Evolutionary conservation across 2,113 vertebrate species (phyloP).

Genomic region (Pleuronectes platessa): DNA sequence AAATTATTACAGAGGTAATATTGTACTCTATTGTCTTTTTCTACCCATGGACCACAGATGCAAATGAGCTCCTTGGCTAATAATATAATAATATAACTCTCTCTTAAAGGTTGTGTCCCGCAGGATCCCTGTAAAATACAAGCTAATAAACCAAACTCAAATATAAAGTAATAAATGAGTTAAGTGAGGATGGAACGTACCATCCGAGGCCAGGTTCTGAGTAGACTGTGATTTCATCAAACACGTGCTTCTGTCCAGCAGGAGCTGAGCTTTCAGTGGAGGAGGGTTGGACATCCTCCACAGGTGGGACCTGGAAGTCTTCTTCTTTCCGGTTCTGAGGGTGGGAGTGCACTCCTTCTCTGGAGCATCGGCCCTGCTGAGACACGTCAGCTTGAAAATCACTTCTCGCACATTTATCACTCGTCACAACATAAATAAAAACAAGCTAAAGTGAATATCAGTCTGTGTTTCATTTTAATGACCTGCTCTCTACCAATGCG

Average conservation of each 20-base stretch:
- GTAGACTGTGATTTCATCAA: conserved; percentile 88
- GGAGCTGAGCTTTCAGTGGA: conserved; percentile 41
- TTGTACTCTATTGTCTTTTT: too few relatives aligned
- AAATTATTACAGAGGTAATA: neutral
- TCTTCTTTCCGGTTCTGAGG: conserved; percentile 72
- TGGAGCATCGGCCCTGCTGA: conserved; percentile 33
- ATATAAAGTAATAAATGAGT: fast-evolving
- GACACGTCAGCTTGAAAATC: neutral
- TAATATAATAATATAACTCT: too few relatives aligned
- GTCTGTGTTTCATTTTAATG: too few relatives aligned
- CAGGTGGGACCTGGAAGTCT: conserved; percentile 67
- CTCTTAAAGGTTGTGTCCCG: too few relatives aligned
- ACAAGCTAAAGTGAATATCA: neutral
- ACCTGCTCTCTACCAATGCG: too few relatives aligned
- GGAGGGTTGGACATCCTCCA: conserved; percentile 78
- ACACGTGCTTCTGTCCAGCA: conserved; percentile 47
- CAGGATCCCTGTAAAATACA: too few relatives aligned
- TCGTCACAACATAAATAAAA: neutral
- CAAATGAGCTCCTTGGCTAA: neutral
- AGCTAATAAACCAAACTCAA: neutral
- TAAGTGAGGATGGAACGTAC: conserved; percentile 73
- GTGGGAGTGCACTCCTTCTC: conserved; percentile 23
- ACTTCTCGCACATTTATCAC: neutral
- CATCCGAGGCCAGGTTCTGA: conserved; percentile 84
- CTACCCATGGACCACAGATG: neutral